phyloP scores from a whole-genome alignment of 2,113 vertebrate genomes.

The Paraplagusia blochii region DNA sequence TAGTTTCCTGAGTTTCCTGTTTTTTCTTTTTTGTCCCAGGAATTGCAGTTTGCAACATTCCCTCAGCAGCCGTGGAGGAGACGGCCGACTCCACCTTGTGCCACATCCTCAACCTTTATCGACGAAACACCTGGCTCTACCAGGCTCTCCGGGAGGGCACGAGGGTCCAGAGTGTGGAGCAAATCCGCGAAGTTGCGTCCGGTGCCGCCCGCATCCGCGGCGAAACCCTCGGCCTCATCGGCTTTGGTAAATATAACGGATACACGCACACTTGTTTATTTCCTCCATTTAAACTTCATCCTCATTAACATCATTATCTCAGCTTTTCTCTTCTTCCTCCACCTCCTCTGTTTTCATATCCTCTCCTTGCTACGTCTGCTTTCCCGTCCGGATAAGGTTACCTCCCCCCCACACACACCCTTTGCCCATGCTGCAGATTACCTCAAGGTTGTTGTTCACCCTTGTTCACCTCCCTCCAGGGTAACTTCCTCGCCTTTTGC shows the following conservation, averaged over 20 bases:
- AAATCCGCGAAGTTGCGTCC: conserved; percentile 93
- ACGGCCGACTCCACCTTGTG: conserved; percentile 94
- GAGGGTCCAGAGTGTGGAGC: conserved; percentile 94
- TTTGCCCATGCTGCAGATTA: conserved; percentile 45
- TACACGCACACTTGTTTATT: background rate
- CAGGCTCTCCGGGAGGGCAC: conserved; percentile 96
- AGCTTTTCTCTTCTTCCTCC: background rate
- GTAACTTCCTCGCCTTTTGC: conserved; percentile 44
- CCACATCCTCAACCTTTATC: conserved; percentile 94
- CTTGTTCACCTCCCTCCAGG: conserved; percentile 44
- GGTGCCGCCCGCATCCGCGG: conserved; percentile 92
- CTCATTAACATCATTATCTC: background rate
- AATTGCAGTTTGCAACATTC: conserved; percentile 97
- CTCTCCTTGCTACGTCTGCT: conserved; percentile 38
- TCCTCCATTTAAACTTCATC: background rate
- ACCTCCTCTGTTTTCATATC: conserved; percentile 28
- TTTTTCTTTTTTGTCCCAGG: conserved; percentile 68
- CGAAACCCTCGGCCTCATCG: conserved; percentile 94
- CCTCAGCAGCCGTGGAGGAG: conserved; percentile 93
- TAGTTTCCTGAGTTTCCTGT: background rate
- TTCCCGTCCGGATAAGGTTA: conserved; percentile 52
- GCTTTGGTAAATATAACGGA: conserved; percentile 82
- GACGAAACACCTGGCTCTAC: conserved; percentile 99
- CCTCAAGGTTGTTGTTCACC: conserved; percentile 71
- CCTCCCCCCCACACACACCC: conserved; percentile 44